Percentiles rank a stretch among this genome's conserved stretches.
Evolutionary conservation across 2,888 invertebrate genomes (phyloP).

Genomic region (Thecophora atra): DNA sequence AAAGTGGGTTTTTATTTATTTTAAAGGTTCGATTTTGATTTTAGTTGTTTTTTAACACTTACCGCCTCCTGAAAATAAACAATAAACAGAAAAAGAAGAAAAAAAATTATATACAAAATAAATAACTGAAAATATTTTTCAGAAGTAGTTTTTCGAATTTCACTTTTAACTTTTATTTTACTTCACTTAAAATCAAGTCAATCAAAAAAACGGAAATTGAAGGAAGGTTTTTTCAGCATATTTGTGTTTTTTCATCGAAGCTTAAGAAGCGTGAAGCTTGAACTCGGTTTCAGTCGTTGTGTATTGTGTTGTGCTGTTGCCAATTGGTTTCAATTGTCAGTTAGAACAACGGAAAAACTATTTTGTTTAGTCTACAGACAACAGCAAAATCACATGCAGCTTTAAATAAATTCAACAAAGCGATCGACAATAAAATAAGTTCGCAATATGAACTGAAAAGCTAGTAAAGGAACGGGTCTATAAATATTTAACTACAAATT

Average conservation of each 20-base stretch:
- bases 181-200: neutral
- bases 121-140: constrained; percentile 49
- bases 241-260: too few species aligned
- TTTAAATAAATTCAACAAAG: too few species aligned
- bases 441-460: neutral
- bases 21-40: neutral
- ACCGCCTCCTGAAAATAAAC: constrained; percentile 67
- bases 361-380: too few species aligned
- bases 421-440: too few species aligned
- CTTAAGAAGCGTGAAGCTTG: too few species aligned
- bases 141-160: constrained; percentile 35
- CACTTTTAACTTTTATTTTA: constrained; percentile 35
- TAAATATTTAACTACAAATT: neutral
- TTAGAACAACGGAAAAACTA: too few species aligned
- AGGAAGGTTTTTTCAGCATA: neutral
- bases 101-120: constrained; percentile 49
- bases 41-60: constrained; percentile 51
- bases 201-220: neutral
- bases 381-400: too few species aligned
- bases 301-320: neutral
- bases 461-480: constrained; percentile 8
- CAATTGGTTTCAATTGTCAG: neutral
- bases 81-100: constrained; percentile 52
- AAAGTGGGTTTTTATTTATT: too few species aligned
- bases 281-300: neutral